A percentile compares a stretch with the other conserved stretches of the same genome.
Conservation (phyloP, 2,888 invertebrate species). For the Drosophila demipolita region DNA sequence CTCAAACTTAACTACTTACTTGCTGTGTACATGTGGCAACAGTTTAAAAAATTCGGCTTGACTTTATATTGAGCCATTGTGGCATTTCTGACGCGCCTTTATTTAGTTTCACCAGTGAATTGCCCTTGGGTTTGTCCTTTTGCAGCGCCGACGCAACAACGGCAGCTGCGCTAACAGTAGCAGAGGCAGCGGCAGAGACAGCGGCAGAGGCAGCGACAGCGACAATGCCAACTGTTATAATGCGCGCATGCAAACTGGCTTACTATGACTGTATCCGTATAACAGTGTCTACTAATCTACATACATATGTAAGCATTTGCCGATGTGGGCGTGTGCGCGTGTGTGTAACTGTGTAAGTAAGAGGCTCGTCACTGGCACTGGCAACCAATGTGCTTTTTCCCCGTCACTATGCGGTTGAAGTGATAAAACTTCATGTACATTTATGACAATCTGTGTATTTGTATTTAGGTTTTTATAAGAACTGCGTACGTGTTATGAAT, state of each 20-base stretch:
- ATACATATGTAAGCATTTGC: background rate
- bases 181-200: constrained; percentile 13
- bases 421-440: background rate
- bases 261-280: constrained; percentile 45
- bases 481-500: background rate
- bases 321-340: constrained; percentile 13
- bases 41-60: constrained; percentile 15
- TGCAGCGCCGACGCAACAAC: constrained; percentile 58
- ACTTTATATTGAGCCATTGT: constrained; percentile 20
- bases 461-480: background rate
- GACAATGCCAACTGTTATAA: constrained; percentile 60
- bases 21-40: background rate
- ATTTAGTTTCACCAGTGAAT: constrained; percentile 41
- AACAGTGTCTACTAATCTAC: constrained; percentile 45
- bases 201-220: constrained; percentile 12
- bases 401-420: background rate
- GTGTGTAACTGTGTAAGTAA: constrained; percentile 41
- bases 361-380: constrained; percentile 69
- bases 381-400: constrained; percentile 18
- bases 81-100: constrained; percentile 38
- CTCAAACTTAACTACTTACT: background rate
- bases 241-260: constrained; percentile 61
- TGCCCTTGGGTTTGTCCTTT: constrained; percentile 81
- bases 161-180: constrained; percentile 13
- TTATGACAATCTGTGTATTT: background rate